phyloP scores from a whole-genome alignment of 2,113 vertebrate species.

The Tupaia chinensis region DNA sequence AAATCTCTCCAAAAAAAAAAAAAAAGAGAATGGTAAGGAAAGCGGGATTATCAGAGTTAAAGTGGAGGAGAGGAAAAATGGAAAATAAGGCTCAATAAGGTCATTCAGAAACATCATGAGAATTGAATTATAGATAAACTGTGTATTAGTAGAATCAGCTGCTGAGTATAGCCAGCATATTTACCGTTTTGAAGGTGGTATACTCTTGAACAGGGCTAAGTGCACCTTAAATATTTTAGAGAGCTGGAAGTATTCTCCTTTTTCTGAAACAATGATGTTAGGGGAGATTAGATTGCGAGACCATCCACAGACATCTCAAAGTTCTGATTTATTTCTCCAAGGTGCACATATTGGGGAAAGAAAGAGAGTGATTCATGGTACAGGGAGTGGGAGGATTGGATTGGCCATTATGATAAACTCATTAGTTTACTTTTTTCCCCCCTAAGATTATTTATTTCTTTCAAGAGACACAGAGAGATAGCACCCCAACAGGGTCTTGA shows the following conservation, averaged over 20 bases:
- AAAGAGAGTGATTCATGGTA: background rate
- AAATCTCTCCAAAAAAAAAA: background rate
- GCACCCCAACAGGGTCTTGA: too few species aligned
- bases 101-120: background rate
- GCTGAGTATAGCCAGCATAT: background rate
- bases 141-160: background rate
- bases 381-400: too few species aligned
- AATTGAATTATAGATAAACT: background rate
- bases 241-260: background rate
- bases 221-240: background rate
- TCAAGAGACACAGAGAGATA: too few species aligned
- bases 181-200: background rate
- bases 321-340: background rate
- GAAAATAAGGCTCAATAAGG: background rate
- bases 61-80: too few species aligned
- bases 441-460: too few species aligned
- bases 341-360: too few species aligned
- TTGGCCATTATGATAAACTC: background rate
- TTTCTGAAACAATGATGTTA: background rate
- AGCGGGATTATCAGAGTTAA: background rate
- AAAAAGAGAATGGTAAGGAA: background rate
- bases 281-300: background rate
- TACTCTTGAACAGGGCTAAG: background rate
- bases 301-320: background rate
- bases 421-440: background rate